Evolutionary conservation across 2,797 vertebrate genomes (phyloP), one percentile per base, ranked within the genome.

Genomic region (Eutrigla gurnardus): DNA sequence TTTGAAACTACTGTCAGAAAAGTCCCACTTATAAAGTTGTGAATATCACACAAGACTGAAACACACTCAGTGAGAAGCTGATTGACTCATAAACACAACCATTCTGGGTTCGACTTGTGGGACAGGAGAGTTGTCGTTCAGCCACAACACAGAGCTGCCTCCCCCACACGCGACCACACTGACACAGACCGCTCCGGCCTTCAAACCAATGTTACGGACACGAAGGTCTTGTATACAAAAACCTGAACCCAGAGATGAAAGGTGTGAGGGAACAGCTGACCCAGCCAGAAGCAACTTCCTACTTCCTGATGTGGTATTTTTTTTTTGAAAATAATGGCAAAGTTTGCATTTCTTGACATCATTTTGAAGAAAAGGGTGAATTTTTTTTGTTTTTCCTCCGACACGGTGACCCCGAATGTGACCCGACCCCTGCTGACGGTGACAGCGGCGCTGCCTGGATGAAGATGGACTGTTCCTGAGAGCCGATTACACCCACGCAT

Each of bases 381-480:
- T 50, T 50, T 18, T 53, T 52, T 25, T 25, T 25, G 25, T 25
- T 25, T 25, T 65, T 62, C 73, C 55, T 64, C 15, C 14, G 6
- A 14, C 12, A 58, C 10, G 42, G 5, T 55, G 65, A 83, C 81
- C 82, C 77, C 67, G 5, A 4, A 35, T 73, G 10, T 83, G 81
- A 81, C 86, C 88, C 54, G 78, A 86, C 83, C 84, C 77, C 71
- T 78, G 72, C 67, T n/a, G 65, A 55, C 2, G 50, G 50, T 76
- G 87, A 86, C 82, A 76, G 67, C 32, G 2, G 73, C 14, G 42
- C 50, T 11, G 70, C 61, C 40, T 33, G 68, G 73, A 78, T 84
- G 85, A 85, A 84, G 90, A 91, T 39, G 81, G 78, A 91, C 89
- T 53, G 6, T 70, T 80, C 66, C 81, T 50, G 2, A 47, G 67